phyloP scores from a whole-genome alignment of 2,888 invertebrate species.

The Acanthacorydalis orientalis region DNA sequence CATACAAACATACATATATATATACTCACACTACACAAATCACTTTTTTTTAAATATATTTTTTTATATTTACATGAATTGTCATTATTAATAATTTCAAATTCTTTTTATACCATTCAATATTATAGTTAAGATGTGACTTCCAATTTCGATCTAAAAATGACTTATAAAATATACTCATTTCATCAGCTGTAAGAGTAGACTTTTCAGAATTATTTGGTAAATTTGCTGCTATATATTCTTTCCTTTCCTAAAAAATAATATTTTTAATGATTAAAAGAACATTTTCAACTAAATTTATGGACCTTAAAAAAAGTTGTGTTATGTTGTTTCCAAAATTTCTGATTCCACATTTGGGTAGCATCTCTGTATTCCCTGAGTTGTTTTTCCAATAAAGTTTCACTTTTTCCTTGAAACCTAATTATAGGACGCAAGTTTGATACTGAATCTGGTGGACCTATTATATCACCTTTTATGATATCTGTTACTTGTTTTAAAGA shows the following conservation, averaged over 20 bases:
- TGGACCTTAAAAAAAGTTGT: slow-evolving; percentile 51
- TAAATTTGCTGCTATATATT: slow-evolving; percentile 32
- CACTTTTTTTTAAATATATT: slow-evolving; percentile 4
- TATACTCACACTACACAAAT: not conserved
- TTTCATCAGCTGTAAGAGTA: slow-evolving; percentile 57
- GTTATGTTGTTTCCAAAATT: slow-evolving; percentile 72
- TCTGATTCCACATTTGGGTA: slow-evolving; percentile 69
- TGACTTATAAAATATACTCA: slow-evolving; percentile 75
- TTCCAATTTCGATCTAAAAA: slow-evolving; percentile 73
- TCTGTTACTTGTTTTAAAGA: slow-evolving; percentile 20
- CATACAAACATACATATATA: no score
- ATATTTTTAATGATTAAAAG: slow-evolving; percentile 9
- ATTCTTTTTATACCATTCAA: slow-evolving; percentile 72
- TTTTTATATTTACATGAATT: slow-evolving; percentile 37
- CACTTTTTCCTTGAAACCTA: slow-evolving; percentile 43
- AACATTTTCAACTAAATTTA: slow-evolving; percentile 15
- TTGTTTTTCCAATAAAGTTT: slow-evolving; percentile 44
- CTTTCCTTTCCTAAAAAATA: slow-evolving; percentile 35
- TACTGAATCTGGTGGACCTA: slow-evolving; percentile 64
- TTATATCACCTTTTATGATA: slow-evolving; percentile 35
- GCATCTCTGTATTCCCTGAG: slow-evolving; percentile 47
- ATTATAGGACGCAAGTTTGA: slow-evolving; percentile 63
- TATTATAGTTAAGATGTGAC: slow-evolving; percentile 57
- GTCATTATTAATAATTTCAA: slow-evolving; percentile 43
- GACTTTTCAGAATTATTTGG: slow-evolving; percentile 29